These are phyloP conservation scores for Conomelus anceps DNA, from an alignment of 2,888 invertebrate species.

Conservation along the genomic window DNA sequence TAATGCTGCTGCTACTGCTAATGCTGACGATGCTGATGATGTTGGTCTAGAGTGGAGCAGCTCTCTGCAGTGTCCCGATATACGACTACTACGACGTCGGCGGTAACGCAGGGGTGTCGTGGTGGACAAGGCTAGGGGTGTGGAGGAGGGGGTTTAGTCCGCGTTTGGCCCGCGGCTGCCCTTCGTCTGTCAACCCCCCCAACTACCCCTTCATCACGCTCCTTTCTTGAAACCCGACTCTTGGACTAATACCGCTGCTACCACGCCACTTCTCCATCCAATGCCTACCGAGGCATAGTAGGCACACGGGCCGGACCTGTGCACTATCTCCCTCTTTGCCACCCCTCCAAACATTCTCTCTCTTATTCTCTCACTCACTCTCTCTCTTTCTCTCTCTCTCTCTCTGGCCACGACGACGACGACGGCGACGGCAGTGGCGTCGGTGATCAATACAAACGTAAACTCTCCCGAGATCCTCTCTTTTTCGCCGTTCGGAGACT, in stretches of 20 bases:
- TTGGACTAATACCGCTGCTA: neutral
- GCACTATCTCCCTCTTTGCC: neutral
- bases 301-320: neutral
- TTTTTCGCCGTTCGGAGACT: neutral
- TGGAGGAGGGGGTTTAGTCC: neutral
- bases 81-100: slow-evolving; percentile 13
- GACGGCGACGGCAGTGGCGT: neutral
- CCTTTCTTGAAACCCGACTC: neutral
- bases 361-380: no score
- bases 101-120: slow-evolving; percentile 3
- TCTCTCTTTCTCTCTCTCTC: neutral
- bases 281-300: neutral
- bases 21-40: neutral
- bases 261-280: neutral
- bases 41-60: no score
- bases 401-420: neutral
- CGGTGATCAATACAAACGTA: neutral
- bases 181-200: neutral
- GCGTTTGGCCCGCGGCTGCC: neutral
- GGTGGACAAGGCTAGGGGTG: neutral
- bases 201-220: neutral
- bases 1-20: neutral
- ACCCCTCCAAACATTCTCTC: neutral
- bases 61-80: neutral
- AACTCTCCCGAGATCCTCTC: neutral